Conservation (phyloP, 2,797 vertebrate genomes). For the Gobio occitaniae region DNA sequence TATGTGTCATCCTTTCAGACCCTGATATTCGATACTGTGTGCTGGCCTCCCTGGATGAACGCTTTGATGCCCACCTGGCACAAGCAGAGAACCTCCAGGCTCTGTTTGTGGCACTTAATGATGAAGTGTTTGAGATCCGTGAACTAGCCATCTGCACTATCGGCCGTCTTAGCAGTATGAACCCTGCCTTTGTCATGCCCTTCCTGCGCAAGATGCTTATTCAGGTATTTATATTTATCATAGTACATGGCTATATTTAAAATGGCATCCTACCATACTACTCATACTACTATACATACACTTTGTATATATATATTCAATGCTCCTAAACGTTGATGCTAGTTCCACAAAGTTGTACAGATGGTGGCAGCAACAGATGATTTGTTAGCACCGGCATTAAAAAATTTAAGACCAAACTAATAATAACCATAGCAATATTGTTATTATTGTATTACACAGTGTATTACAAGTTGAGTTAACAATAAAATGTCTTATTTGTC, state of each 20-base stretch:
- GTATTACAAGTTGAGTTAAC: not conserved
- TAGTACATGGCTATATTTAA: not conserved
- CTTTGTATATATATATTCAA: not conserved
- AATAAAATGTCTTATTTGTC: not conserved
- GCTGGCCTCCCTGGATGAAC: conserved; percentile 94
- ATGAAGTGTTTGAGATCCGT: conserved; percentile 98
- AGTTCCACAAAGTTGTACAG: not conserved
- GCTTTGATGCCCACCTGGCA: conserved; percentile 96
- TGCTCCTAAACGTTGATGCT: not conserved
- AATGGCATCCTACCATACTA: not conserved
- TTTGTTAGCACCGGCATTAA: not conserved
- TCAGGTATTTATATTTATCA: conserved; percentile 80
- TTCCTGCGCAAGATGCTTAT: conserved; percentile 99
- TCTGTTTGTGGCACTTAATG: conserved; percentile 95
- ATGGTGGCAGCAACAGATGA: not conserved
- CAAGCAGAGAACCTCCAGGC: conserved; percentile 98
- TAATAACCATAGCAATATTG: not conserved
- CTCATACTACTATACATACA: not conserved
- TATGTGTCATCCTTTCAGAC: conserved; percentile 76
- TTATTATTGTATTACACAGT: not conserved
- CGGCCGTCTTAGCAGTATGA: conserved; percentile 98
- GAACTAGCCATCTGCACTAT: conserved; percentile 98
- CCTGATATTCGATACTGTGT: conserved; percentile 98
- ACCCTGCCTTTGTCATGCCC: conserved; percentile 98
- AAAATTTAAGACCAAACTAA: not conserved